Percentiles rank a stretch among this genome's conserved stretches.
phyloP scores from a whole-genome alignment of 2,888 invertebrate species.

The Scelioninae gen. 1 region DNA sequence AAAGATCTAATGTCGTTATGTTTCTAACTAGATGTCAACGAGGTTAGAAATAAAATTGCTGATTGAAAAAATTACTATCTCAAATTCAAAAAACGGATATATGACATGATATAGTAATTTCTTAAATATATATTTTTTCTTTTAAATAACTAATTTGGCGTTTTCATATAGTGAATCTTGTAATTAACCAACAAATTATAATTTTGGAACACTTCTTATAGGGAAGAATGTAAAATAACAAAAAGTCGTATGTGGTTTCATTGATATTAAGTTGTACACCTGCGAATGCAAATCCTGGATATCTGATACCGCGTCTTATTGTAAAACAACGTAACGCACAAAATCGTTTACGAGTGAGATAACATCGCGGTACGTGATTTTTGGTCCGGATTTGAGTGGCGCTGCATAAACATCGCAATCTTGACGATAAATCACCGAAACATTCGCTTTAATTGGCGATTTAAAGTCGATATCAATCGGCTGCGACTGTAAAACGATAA shows the following conservation, averaged over 20 bases:
- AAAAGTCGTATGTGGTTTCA: constrained; percentile 19
- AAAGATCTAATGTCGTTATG: constrained; percentile 38
- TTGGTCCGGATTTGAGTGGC: constrained; percentile 57
- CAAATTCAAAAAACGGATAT: too few species aligned
- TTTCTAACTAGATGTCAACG: constrained; percentile 39
- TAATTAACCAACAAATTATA: neutral
- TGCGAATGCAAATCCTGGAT: constrained; percentile 47
- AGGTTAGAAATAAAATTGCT: constrained; percentile 1
- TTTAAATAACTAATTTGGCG: too few species aligned
- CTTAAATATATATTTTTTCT: neutral
- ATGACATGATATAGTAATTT: neutral
- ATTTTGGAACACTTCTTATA: neutral
- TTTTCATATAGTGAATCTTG: neutral
- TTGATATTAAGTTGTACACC: constrained; percentile 65
- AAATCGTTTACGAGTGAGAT: constrained; percentile 61
- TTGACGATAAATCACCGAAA: constrained; percentile 65
- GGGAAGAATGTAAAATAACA: neutral
- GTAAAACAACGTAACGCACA: constrained; percentile 62
- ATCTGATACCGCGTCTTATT: constrained; percentile 61
- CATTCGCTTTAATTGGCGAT: constrained; percentile 62
- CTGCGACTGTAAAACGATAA: constrained; percentile 47
- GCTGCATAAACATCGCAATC: constrained; percentile 61
- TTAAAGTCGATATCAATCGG: constrained; percentile 60
- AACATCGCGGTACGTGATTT: constrained; percentile 61
- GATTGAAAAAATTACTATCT: neutral